Percentiles rank a stretch among this genome's conserved stretches.
These are phyloP conservation scores for Aselliscus stoliczkanus DNA, from an alignment of 2,797 vertebrate species.

Conservation along the genomic window DNA sequence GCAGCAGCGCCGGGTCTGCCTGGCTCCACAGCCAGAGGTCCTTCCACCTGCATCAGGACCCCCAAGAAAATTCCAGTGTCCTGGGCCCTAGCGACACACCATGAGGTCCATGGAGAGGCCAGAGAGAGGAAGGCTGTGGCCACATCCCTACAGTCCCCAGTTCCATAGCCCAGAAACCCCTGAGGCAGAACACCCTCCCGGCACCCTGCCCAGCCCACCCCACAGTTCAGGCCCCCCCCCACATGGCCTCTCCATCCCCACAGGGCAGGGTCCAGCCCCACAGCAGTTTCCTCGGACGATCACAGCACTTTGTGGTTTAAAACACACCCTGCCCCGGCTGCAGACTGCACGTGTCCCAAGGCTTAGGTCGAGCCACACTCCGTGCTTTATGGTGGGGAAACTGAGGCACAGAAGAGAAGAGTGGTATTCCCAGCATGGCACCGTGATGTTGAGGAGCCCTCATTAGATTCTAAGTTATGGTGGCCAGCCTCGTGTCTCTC, in stretches of 20 bases:
- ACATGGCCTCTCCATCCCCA: not conserved
- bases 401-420: not conserved
- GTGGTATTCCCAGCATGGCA: not conserved
- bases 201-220: too few species aligned
- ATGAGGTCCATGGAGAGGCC: not conserved
- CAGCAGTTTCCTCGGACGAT: too few species aligned
- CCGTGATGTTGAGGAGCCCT: not conserved
- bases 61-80: not conserved
- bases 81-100: not conserved
- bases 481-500: not conserved
- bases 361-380: not conserved
- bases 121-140: rapidly evolving
- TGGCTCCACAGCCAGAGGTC: rapidly evolving
- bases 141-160: rapidly evolving
- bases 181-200: not conserved
- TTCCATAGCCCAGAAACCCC: not conserved
- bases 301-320: not conserved
- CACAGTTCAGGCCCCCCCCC: not conserved
- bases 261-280: rapidly evolving
- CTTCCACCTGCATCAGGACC: not conserved
- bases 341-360: too few species aligned
- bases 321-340: too few species aligned
- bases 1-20: rapidly evolving
- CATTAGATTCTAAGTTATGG: too few species aligned
- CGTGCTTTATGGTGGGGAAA: not conserved